Evolutionary conservation across 2,797 vertebrate species (phyloP), one percentile per base, ranked within the genome.

Genomic region (Gallinago stenura): DNA sequence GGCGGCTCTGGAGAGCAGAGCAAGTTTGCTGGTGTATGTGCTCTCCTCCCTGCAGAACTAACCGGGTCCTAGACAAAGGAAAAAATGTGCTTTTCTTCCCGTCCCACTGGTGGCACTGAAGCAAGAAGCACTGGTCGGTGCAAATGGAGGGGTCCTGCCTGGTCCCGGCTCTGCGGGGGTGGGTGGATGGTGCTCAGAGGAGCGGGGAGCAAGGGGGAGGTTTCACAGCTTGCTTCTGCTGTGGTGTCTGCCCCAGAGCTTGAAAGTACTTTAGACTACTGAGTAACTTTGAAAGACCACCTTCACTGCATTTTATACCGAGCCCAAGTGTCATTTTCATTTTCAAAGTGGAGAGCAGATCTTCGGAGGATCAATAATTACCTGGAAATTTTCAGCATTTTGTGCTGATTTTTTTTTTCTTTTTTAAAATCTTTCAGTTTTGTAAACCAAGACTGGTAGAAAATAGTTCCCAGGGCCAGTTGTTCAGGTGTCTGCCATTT

Each of bases 121-220:
- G n/a, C 25, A 28, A 86, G 35, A 60, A 26, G 45, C 0, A 1
- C 8, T 0, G 0, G 46, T 24, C 10, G n/a, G 28, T 30, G 79
- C 50, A 51, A 37, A 37, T 30, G 21, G 35, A 21, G n/a, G 25
- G 10, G 10, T 78, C 10, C 69, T 68, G 5, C 25, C 51, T 45
- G 24, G 20, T 80, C 39, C 64, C 0, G 1, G 31, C 26, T 72
- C 0, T 0, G 57, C 2, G 5, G 16, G n/a, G 7, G 21, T 83
- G 75, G 71, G 21, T 69, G 56, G 37, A 6, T 19, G 15, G 16
- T 10, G 10, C 19, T 90, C 12, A 19, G 61, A 50, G 43, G 18
- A 58, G 50, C 56, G 3, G 4, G n/a, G 9, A 50, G 37, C 0
- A 0, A 83, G n/a, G 6, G 2, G 13, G 35, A 14, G 28, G 60